Base-by-base conservation (phyloP, 2,113 vertebrate species). In the Indri indri region DNA sequence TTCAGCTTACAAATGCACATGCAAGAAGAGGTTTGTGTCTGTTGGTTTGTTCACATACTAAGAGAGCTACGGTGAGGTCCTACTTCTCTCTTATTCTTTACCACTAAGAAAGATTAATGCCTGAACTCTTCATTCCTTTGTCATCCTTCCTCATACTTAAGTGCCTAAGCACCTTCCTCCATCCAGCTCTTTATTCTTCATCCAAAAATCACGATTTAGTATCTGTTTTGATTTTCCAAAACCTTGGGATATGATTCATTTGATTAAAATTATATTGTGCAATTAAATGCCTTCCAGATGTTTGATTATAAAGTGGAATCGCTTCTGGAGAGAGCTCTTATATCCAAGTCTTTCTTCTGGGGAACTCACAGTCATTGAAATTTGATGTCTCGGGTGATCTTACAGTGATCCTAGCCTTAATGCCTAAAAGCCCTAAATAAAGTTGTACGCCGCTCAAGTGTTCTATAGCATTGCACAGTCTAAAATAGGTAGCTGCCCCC, bases 401-500 rank as follows among this genome's bases (percentile, higher is more conserved):
- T 65, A 57, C 42, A 27, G 63, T 32, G 63, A 92, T 54, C 73
- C 70, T 88, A 83, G 32, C 70, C 63, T 68, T 73, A 81, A 88
- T 27, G 70, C 32, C 54, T 27, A 52, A 61, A 82, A 95, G 61
- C 92, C 57, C 81, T 91, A 76, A 98, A 86, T 96, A 88, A 96
- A 96, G 57, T 13, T 3, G 13, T 32, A 22, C 50, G 23, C 81
- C 0, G 6, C 77, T 76, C 68, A 66, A 94, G 57, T 96, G 96
- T 96, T 79, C 89, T 93, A 25, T 81, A 94, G 89, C 89, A 76
- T 85, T 34, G 63, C 93, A 76, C 63, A 87, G 80, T 91, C 96
- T 96, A 97, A 98, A 97, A 95, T 93, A 87, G 97, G 63, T 83
- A 90, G 63, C 97, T 96, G 94, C 94, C 97, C 63, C 10, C 57